These are phyloP conservation scores for Hyposoter didymator DNA, from an alignment of 2,888 invertebrate genomes.

Conservation along the genomic window DNA sequence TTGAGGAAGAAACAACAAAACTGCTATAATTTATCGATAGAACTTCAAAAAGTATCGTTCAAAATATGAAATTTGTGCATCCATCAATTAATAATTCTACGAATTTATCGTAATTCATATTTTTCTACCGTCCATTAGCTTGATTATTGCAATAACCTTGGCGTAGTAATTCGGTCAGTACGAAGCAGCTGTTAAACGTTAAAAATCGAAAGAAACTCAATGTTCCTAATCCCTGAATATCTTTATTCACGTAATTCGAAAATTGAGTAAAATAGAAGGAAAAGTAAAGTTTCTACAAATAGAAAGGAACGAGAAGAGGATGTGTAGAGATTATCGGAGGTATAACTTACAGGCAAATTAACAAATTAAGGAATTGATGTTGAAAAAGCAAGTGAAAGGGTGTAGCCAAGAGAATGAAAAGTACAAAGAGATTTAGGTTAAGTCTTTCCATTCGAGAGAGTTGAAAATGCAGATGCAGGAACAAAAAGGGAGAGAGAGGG, in stretches of 20 bases:
- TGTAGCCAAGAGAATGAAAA: background rate
- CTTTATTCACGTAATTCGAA: background rate
- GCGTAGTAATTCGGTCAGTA: too few species aligned
- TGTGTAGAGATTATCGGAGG: background rate
- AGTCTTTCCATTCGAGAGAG: conserved; percentile 1
- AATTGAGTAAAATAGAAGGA: conserved; percentile 3
- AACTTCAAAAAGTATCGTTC: too few species aligned
- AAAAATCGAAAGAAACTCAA: background rate
- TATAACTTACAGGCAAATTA: background rate
- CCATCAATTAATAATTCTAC: too few species aligned
- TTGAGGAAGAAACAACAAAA: too few species aligned
- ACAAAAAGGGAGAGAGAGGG: background rate
- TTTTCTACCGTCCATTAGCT: too few species aligned
- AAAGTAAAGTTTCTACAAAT: conserved; percentile 25
- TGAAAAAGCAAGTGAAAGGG: background rate
- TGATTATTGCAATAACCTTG: too few species aligned
- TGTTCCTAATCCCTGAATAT: background rate
- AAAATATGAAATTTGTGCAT: too few species aligned
- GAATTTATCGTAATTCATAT: too few species aligned
- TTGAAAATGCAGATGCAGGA: conserved; percentile 3
- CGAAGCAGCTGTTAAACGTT: too few species aligned
- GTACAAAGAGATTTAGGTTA: conserved; percentile 7
- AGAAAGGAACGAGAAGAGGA: background rate
- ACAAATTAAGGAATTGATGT: background rate
- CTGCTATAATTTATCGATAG: too few species aligned